phyloP scores from a whole-genome alignment of 1,140 invertebrate species.

The Lucilia sericata region DNA sequence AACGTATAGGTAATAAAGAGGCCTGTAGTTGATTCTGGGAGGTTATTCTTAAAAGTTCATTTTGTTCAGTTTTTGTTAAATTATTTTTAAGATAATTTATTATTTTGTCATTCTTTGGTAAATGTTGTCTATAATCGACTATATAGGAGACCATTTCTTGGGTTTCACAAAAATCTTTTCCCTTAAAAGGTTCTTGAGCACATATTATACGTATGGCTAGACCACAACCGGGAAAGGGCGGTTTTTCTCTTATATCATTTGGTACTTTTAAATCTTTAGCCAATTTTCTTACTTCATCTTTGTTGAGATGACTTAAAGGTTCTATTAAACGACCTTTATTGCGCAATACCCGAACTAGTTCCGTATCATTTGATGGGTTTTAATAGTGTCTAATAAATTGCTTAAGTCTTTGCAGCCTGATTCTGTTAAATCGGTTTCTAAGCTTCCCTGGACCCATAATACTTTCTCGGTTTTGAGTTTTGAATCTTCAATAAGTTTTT shows the following conservation, averaged over 20 bases:
- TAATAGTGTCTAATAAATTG: conserved; percentile 92
- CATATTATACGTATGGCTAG: conserved; percentile 96
- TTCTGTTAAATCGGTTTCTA: conserved; percentile 98
- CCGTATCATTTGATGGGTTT: conserved; percentile 99
- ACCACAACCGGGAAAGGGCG: conserved; percentile 98
- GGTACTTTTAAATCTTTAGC: conserved; percentile 93
- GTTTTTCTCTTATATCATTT: conserved; percentile 86
- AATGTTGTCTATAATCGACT: conserved; percentile 91
- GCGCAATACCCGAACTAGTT: conserved; percentile 89
- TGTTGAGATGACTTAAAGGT: conserved; percentile 99
- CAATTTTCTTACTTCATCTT: conserved; percentile 93
- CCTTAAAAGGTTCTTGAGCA: conserved; percentile 95
- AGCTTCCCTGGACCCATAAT: conserved; percentile 90
- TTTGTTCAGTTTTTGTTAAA: conserved; percentile 80
- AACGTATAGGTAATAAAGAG: conserved; percentile 92
- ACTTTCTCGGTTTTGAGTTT: conserved; percentile 88
- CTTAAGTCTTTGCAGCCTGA: conserved; percentile 91
- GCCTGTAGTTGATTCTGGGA: conserved; percentile 82
- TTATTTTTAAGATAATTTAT: conserved; percentile 88
- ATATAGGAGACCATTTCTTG: conserved; percentile 92
- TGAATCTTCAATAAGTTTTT: conserved; percentile 84
- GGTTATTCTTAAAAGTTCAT: conserved; percentile 81
- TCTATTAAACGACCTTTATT: conserved; percentile 91
- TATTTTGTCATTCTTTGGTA: conserved; percentile 92
- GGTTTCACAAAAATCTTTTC: conserved; percentile 95